These are phyloP conservation scores for Hypocryptadius cinnamomeus DNA, from an alignment of 2,113 vertebrate genomes.

Conservation along the genomic window DNA sequence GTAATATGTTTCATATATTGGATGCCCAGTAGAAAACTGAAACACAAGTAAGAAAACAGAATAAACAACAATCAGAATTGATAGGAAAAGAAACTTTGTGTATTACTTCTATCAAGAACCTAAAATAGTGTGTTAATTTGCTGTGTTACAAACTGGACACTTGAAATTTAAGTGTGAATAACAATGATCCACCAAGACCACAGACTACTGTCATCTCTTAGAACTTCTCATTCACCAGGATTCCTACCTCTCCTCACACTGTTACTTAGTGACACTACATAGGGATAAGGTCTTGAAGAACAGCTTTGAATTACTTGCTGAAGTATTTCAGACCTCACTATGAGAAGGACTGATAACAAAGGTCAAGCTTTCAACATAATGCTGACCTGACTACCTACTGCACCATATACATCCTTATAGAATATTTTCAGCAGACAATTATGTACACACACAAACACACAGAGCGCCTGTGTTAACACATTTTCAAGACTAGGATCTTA, in stretches of 20 bases:
- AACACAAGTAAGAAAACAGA: constrained; percentile 15
- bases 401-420: accelerated
- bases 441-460: neutral
- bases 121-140: accelerated
- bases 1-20: constrained; percentile 89
- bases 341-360: neutral
- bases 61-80: neutral
- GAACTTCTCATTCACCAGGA: neutral
- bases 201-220: neutral
- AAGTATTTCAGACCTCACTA: neutral
- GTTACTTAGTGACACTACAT: neutral
- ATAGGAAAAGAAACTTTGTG: neutral
- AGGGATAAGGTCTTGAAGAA: neutral
- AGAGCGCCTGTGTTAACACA: neutral
- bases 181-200: neutral
- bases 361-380: neutral
- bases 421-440: neutral
- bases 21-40: constrained; percentile 86
- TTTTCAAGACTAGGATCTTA: neutral
- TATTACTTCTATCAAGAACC: neutral
- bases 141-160: neutral
- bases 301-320: neutral
- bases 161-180: neutral
- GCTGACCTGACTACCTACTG: neutral
- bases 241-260: neutral